phyloP scores from a whole-genome alignment of 2,113 vertebrate genomes.

The Copsychus sechellarum region DNA sequence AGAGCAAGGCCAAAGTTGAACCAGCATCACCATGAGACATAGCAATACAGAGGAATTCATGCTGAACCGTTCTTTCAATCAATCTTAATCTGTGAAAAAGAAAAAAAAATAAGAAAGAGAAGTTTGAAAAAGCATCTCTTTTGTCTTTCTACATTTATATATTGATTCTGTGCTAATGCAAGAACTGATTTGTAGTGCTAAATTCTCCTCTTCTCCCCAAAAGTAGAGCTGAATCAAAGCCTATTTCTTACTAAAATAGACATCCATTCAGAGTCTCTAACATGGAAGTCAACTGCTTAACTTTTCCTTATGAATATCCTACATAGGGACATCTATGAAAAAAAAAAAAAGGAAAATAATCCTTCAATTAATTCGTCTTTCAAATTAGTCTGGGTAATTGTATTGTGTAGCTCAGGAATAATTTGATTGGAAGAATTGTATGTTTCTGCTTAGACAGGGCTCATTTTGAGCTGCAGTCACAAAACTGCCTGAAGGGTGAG shows the following conservation, averaged over 20 bases:
- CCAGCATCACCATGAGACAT: slow-evolving; percentile 56
- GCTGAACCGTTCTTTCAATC: slow-evolving; percentile 32
- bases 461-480: slow-evolving; percentile 35
- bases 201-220: background rate
- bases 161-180: background rate
- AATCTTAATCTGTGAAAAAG: slow-evolving; percentile 5
- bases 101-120: background rate
- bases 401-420: slow-evolving; percentile 28
- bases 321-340: background rate
- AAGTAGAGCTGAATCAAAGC: background rate
- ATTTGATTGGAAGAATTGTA: slow-evolving; percentile 46
- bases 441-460: slow-evolving; percentile 10
- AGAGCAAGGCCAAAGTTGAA: slow-evolving; percentile 64
- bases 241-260: background rate
- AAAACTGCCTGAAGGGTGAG: slow-evolving; percentile 33
- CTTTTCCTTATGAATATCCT: background rate
- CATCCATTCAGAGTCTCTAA: background rate
- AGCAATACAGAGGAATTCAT: slow-evolving; percentile 69
- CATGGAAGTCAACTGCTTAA: slow-evolving; percentile 1
- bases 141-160: background rate
- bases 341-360: background rate
- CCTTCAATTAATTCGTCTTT: slow-evolving; percentile 51
- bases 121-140: background rate
- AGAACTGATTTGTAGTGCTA: background rate
- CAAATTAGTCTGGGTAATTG: slow-evolving; percentile 47